These are phyloP conservation scores for Ectobius pallidus DNA, from an alignment of 2,888 invertebrate species.

Conservation along the genomic window DNA sequence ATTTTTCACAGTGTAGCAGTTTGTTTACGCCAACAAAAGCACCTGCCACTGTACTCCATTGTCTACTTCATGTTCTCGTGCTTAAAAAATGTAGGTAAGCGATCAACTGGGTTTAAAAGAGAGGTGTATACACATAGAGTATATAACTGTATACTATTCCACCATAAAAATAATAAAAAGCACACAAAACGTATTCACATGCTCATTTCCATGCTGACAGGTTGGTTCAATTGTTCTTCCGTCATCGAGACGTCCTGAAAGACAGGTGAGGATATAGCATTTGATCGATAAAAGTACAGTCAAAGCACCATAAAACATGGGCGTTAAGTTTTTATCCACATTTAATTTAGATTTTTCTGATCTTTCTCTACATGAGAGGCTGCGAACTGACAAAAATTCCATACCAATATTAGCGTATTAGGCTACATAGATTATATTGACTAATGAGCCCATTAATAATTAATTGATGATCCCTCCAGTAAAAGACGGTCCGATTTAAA, in stretches of 20 bases:
- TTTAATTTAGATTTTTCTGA: too few relatives aligned
- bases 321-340: too few relatives aligned
- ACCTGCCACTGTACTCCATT: conserved; percentile 19
- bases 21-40: conserved; percentile 21
- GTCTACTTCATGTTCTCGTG: conserved; percentile 8
- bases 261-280: conserved; percentile 25
- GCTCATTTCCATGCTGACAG: conserved; percentile 26
- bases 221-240: conserved; percentile 29
- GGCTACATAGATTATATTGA: too few relatives aligned
- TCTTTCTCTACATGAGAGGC: too few relatives aligned
- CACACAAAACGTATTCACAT: conserved; percentile 21
- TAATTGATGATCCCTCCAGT: too few relatives aligned
- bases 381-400: too few relatives aligned
- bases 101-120: conserved; percentile 20
- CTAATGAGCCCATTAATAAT: too few relatives aligned
- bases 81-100: background rate
- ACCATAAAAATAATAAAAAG: conserved; percentile 17
- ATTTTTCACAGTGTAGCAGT: background rate
- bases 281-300: conserved; percentile 10
- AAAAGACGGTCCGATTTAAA: too few relatives aligned
- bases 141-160: background rate
- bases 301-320: background rate
- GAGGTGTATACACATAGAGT: conserved; percentile 2
- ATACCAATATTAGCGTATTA: too few relatives aligned
- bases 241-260: conserved; percentile 24